A percentile compares a stretch with the other conserved stretches of the same genome.
phyloP scores from a whole-genome alignment of 2,888 invertebrate species.

The Amblyjoppa proteus region DNA sequence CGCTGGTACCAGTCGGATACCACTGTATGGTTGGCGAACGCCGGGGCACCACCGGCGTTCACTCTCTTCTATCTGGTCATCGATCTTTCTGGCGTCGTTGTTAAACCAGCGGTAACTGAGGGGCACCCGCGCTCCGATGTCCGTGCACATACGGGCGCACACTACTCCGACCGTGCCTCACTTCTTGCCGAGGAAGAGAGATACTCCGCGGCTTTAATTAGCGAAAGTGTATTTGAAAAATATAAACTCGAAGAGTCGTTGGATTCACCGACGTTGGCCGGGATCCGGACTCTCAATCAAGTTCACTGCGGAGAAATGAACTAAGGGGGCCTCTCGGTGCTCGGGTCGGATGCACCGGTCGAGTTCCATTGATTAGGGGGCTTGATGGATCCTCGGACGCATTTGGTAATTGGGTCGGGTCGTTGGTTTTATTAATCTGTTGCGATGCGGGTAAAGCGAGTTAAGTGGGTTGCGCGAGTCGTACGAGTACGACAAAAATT shows the following conservation, averaged over 20 bases:
- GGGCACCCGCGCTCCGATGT: constrained; percentile 47
- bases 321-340: not conserved
- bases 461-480: no score
- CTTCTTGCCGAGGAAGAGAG: not conserved
- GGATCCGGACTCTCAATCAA: constrained; percentile 40
- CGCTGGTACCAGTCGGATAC: constrained; percentile 41
- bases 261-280: constrained; percentile 15
- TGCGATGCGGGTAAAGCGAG: not conserved
- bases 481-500: no score
- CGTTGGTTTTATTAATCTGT: not conserved
- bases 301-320: constrained; percentile 32
- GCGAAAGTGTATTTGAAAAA: constrained; percentile 63
- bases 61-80: constrained; percentile 66
- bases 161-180: constrained; percentile 34
- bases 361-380: not conserved
- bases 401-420: not conserved
- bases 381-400: constrained; percentile 8
- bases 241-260: constrained; percentile 44
- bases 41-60: constrained; percentile 52
- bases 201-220: constrained; percentile 56
- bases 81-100: constrained; percentile 68
- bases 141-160: constrained; percentile 7
- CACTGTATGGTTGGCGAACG: constrained; percentile 27
- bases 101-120: constrained; percentile 48
- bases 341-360: not conserved